Evolutionary conservation across 2,113 vertebrate species (phyloP), one percentile per base, ranked within the genome.

Genomic region (Lynx canadensis): DNA sequence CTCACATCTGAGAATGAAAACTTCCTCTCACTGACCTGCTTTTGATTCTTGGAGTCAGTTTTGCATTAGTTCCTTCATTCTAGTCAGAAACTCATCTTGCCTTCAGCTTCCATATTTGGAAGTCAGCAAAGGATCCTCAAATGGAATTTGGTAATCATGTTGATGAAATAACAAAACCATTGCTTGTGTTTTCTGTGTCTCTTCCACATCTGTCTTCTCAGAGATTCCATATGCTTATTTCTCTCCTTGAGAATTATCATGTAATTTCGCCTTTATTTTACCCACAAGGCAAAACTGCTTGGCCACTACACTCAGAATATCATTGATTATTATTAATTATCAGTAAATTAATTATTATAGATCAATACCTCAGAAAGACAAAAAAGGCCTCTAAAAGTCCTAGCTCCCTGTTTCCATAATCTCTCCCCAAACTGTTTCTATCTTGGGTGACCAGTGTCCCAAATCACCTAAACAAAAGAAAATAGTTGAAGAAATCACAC

Each of bases 381-480:
- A 73, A 82, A 78, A 82, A 38, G 13, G 38, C 65, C 10, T 73
- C 5, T n/a, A 11, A 52, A 60, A 60, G 57, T 60, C 21, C 36
- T 65, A 73, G 45, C 10, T 78, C 31, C n/a, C 27, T n/a, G 25
- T 82, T 91, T 76, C 16, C 29, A 52, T 21, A 82, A 79, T 57
- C 16, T 81, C 19, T 66, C 18, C n/a, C 65, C 11, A 78, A n/a
- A 3, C 33, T 73, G 50, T 15, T 19, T 94, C 4, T 48, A 55
- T n/a, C 16, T 80, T n/a, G 23, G n/a, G 55, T 36, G 11, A 85
- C 19, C 38, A 60, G 55, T 38, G 45, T 89, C 38, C 45, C 55
- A 79, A 94, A 50, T 41, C 19, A 87, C 23, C 27, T 80, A 94
- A 52, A 50, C 21, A 80, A 92, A 93, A 52, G 16, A 93, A 93